Evolutionary conservation across 2,797 vertebrate species (phyloP), one percentile per base, ranked within the genome.

Genomic region (Pseudotriccus pelzelni): DNA sequence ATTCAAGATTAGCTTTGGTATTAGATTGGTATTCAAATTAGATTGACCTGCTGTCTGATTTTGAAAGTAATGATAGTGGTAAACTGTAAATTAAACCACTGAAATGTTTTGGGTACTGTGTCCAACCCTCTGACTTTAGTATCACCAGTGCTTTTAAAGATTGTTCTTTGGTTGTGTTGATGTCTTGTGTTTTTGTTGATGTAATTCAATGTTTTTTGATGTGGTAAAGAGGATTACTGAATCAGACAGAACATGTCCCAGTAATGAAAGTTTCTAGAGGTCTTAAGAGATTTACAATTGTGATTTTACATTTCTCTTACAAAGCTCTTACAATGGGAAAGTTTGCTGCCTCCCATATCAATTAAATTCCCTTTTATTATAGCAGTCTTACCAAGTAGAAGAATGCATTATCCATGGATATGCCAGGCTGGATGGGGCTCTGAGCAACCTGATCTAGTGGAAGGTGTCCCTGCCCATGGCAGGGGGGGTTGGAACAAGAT

Each of bases 401-500:
- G 49, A 89, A 55, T 21, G 2, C 3, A 10, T 88, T 75, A 53
- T 78, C 22, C n/a, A 32, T 78, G 59, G 25, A 24, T n/a, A n/a
- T n/a, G 59, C 19, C 58, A 47, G 46, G 19, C 10, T 66, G 27
- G 13, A 36, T 60, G 32, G 22, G 19, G 19, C 18, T 41, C 24
- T 46, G 30, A 64, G 44, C 22, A 66, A 4, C 8, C 30, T 64
- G 17, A 5, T 77, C 14, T 36, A 23, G 30, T 46, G 58, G n/a
- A 34, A 58, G 5, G 18, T 70, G 37, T 46, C 8, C 28, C 18
- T 39, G 28, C n/a, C 7, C 22, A 4, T 82, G 44, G 37, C 49
- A 50, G 64, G 28, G 28, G 28, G 7, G n/a, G 17, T 7, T 44
- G 30, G 44, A 58, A 77, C 0, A 0, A 34, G 17, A 11, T 39